Percentiles rank a stretch among this genome's conserved stretches.
These are phyloP conservation scores for Ptilonorhynchus violaceus DNA, from an alignment of 2,113 vertebrate species.

Conservation along the genomic window DNA sequence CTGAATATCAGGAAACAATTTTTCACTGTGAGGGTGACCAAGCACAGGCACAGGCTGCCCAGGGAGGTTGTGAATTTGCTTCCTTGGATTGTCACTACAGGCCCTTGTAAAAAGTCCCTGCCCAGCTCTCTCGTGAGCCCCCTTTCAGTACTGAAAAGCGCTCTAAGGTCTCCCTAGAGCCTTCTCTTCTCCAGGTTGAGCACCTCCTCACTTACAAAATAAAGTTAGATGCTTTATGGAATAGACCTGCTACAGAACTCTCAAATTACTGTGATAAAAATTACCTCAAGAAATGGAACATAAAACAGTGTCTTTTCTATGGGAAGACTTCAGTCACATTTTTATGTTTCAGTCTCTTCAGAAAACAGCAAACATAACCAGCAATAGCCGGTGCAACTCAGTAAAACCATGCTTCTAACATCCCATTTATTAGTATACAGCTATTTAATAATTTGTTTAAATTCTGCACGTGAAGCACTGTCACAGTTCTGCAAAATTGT, in stretches of 20 bases:
- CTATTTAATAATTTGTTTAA: neutral
- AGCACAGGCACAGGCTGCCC: neutral
- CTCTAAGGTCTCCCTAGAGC: neutral
- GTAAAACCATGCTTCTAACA: neutral
- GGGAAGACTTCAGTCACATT: neutral
- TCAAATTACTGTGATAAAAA: neutral
- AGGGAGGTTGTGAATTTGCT: neutral
- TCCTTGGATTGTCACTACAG: neutral
- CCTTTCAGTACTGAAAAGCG: neutral
- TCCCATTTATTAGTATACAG: neutral
- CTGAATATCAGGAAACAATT: neutral
- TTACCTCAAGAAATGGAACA: neutral
- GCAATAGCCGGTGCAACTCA: neutral
- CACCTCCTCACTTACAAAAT: neutral
- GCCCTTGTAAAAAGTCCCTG: neutral
- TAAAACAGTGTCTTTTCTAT: neutral
- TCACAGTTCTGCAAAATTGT: neutral
- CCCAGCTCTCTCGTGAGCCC: neutral
- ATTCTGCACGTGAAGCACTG: neutral
- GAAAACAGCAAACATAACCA: neutral
- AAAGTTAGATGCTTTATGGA: neutral
- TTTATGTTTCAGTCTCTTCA: neutral
- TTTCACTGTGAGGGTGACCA: neutral
- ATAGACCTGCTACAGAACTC: neutral
- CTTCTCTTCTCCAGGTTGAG: neutral